These are phyloP conservation scores for Bradypodion pumilum DNA, from an alignment of 2,797 vertebrate species.

Conservation along the genomic window DNA sequence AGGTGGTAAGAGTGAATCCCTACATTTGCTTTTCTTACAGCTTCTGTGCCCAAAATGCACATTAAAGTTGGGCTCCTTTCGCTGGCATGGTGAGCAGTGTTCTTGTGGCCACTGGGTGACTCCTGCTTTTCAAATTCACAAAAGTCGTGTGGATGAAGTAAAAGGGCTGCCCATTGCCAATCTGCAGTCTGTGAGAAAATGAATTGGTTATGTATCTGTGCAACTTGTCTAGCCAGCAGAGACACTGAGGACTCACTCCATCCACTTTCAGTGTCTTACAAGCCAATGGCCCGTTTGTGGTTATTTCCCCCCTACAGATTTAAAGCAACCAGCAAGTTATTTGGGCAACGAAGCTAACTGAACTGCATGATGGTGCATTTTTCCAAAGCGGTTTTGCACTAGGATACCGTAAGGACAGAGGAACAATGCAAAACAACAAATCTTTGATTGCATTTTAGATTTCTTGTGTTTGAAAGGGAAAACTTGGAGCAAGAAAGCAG, in stretches of 20 bases:
- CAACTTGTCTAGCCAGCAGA: accelerated
- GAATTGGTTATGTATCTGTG: not conserved
- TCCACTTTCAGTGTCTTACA: not conserved
- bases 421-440: not conserved
- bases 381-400: not conserved
- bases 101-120: constrained; percentile 94
- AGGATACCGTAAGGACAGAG: not conserved
- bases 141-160: constrained; percentile 90
- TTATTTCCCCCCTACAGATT: not conserved
- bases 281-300: not conserved
- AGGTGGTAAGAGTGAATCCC: accelerated
- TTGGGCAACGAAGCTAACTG: too few relatives aligned
- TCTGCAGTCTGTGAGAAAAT: constrained; percentile 58
- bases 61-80: constrained; percentile 92
- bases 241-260: accelerated
- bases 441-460: not conserved
- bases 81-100: constrained; percentile 92
- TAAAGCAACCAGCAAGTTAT: not conserved
- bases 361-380: not conserved
- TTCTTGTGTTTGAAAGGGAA: not conserved
- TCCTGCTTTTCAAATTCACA: constrained; percentile 93
- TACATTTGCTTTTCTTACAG: constrained; percentile 69
- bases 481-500: too few relatives aligned
- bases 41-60: constrained; percentile 92
- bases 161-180: constrained; percentile 68